These are phyloP conservation scores for Erannis defoliaria DNA, from an alignment of 2,888 invertebrate genomes.

Conservation along the genomic window DNA sequence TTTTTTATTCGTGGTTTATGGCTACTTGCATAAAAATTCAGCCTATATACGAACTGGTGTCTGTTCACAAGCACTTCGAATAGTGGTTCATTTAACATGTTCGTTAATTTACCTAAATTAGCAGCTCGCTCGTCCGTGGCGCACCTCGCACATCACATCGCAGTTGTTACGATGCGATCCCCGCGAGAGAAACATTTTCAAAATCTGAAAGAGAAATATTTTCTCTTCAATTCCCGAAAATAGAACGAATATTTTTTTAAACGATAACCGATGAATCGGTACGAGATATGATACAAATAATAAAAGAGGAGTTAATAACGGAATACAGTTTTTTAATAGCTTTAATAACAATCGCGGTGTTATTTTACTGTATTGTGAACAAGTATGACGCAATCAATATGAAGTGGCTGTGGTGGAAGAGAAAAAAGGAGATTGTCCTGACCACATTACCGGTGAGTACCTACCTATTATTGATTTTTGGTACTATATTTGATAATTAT, in stretches of 20 bases:
- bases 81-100: constrained; percentile 46
- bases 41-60: constrained; percentile 7
- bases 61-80: constrained; percentile 38
- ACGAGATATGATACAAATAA: constrained; percentile 33
- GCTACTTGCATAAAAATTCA: no score
- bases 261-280: constrained; percentile 14
- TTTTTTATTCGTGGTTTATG: no score
- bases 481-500: neutral
- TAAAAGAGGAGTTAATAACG: constrained; percentile 29
- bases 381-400: constrained; percentile 36
- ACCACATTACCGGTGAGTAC: constrained; percentile 44
- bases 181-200: constrained; percentile 10
- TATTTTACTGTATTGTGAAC: constrained; percentile 29
- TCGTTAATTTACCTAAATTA: constrained; percentile 51
- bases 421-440: constrained; percentile 39
- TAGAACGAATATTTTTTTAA: constrained; percentile 17
- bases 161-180: constrained; percentile 21
- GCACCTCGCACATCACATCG: constrained; percentile 20
- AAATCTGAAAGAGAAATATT: neutral
- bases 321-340: constrained; percentile 27
- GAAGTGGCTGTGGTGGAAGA: constrained; percentile 50
- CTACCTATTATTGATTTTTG: neutral
- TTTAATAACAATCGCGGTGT: constrained; percentile 22
- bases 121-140: constrained; percentile 42
- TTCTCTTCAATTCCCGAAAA: constrained; percentile 2